Evolutionary conservation across 2,797 vertebrate genomes (phyloP), one percentile per base, ranked within the genome.

Genomic region (Catostomus latipinnis): DNA sequence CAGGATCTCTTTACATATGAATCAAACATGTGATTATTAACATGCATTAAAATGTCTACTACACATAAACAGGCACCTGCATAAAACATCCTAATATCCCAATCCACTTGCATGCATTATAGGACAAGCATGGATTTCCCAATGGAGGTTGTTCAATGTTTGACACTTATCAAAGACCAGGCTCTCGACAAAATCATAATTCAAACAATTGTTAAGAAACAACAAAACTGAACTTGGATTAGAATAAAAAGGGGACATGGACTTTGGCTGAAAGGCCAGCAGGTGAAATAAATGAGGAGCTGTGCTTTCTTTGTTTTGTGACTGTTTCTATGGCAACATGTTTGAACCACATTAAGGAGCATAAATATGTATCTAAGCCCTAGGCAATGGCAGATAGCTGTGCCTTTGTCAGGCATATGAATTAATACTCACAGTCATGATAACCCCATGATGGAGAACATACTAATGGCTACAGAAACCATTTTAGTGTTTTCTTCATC

Each of bases 381-480:
- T 69, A 93, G 93, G 93, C 92, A 92, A 74, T 0, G n/a, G 89
- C 88, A 91, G 92, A 86, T 90, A 90, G 92, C 88, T 88, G 87
- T 34, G 34, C 34, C 34, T 34, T 34, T 34, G 34, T 4, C 34
- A 34, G 86, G 88, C 88, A 80, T 87, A 88, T 95, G 97, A 96
- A 96, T 96, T 96, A 96, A 94, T 90, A 93, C 92, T 92, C 90
- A 78, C 91, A 93, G 93, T 91, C 91, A 70, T 87, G 91, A 89
- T 87, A 76, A 90, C 81, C 68, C n/a, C 88, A 89, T 81, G 76
- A 89, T 80, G 83, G 89, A 93, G 85, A 89, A 86, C 81, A 83
- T 78, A 50, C 16, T 34, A 22, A 66, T 45, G 34, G 50, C 14
- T 46, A 7, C 7, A 75, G 7, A 75, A 66, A 67, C 43, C 56